phyloP scores from a whole-genome alignment of 1,140 invertebrate species.

The Liolophura sinensis region DNA sequence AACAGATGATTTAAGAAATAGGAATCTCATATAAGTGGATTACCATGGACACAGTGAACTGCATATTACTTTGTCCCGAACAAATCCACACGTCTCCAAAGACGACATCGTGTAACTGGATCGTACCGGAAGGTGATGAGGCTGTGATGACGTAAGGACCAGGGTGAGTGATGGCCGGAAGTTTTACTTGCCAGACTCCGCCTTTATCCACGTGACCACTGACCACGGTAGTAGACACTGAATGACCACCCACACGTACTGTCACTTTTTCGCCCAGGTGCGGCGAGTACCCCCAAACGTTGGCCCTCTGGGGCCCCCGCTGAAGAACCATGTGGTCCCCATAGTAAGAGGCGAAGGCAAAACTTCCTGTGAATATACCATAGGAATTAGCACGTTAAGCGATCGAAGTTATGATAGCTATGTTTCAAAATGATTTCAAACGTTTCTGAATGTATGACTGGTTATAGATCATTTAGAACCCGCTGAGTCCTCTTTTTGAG shows the following conservation, averaged over 20 bases:
- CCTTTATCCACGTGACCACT: constrained; percentile 1
- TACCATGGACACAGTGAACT: constrained; percentile 37
- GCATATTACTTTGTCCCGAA: constrained; percentile 55
- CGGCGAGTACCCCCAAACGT: constrained; percentile 38
- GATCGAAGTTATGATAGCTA: no score
- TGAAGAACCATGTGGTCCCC: constrained; percentile 45
- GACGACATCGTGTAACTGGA: constrained; percentile 38
- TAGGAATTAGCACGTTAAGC: no score
- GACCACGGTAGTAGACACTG: no score
- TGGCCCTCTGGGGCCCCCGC: constrained; percentile 25
- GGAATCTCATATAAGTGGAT: background rate
- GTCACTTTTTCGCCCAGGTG: background rate
- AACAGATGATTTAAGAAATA: no score
- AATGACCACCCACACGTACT: constrained; percentile 3
- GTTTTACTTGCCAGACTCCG: constrained; percentile 24
- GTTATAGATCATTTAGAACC: no score
- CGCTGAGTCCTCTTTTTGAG: no score
- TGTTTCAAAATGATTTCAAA: no score
- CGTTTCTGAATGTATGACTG: no score
- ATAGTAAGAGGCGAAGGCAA: constrained; percentile 34
- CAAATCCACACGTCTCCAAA: constrained; percentile 57
- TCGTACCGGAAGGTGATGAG: constrained; percentile 17
- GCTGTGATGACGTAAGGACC: constrained; percentile 26
- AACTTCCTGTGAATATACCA: background rate
- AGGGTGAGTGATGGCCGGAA: constrained; percentile 17